Percentiles rank a stretch among this genome's conserved stretches.
Evolutionary conservation across 2,797 vertebrate genomes (phyloP).

Genomic region (Cetoscarus ocellatus): DNA sequence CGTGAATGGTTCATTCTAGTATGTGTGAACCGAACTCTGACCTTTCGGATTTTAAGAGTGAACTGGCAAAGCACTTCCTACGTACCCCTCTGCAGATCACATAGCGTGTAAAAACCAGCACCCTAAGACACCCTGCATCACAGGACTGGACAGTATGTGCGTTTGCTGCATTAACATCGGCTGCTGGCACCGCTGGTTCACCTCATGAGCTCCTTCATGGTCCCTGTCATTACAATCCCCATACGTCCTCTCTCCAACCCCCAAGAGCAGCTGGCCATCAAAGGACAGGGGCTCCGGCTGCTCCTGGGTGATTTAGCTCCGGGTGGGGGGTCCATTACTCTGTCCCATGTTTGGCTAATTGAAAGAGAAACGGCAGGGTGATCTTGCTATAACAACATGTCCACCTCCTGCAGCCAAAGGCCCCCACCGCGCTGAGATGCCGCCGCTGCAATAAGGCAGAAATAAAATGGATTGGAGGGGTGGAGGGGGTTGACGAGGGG

Average conservation of each 20-base stretch:
- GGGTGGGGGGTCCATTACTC: constrained; percentile 41
- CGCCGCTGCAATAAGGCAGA: constrained; percentile 73
- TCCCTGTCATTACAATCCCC: constrained; percentile 34
- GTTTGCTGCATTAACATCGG: constrained; percentile 43
- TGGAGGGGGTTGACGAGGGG: constrained; percentile 10
- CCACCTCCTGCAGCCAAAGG: constrained; percentile 26
- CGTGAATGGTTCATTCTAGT: too few species aligned
- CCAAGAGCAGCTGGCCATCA: constrained; percentile 61
- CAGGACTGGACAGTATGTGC: background rate
- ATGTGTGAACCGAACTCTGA: too few species aligned
- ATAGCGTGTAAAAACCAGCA: too few species aligned
- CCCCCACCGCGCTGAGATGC: constrained; percentile 57
- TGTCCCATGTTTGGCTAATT: constrained; percentile 74
- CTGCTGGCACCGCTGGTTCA: constrained; percentile 48
- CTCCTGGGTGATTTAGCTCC: constrained; percentile 73
- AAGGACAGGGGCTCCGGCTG: constrained; percentile 28
- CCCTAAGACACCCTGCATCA: too few species aligned
- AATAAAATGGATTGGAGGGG: constrained; percentile 67
- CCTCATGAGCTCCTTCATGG: constrained; percentile 41
- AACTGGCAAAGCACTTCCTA: too few species aligned
- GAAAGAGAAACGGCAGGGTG: constrained; percentile 73
- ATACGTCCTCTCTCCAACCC: constrained; percentile 10
- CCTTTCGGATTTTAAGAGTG: too few species aligned
- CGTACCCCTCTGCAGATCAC: too few species aligned
- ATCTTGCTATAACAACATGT: constrained; percentile 75